phyloP scores from a whole-genome alignment of 2,113 vertebrate species.

The Apaloderma vittatum region DNA sequence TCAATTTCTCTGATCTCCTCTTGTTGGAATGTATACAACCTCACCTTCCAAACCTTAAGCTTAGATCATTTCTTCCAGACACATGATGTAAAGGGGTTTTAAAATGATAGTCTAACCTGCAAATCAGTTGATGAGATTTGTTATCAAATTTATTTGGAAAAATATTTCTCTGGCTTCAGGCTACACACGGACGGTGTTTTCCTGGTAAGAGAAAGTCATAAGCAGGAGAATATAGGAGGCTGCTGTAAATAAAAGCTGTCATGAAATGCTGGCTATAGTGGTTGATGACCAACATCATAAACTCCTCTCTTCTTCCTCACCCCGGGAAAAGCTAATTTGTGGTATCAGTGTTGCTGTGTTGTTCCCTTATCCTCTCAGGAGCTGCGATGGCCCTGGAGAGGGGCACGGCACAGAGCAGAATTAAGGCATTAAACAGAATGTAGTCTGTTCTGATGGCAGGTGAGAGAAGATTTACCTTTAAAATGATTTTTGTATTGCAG shows the following conservation, averaged over 20 bases:
- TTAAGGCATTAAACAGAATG: background rate
- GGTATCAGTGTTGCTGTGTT: background rate
- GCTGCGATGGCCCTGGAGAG: background rate
- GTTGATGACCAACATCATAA: slow-evolving; percentile 16
- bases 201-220: slow-evolving; percentile 1
- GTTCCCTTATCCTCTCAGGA: background rate
- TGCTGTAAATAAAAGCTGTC: slow-evolving; percentile 37
- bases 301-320: background rate
- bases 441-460: background rate
- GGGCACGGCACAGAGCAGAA: background rate
- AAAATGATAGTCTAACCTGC: background rate
- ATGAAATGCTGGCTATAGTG: background rate
- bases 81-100: background rate
- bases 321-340: background rate
- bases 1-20: background rate
- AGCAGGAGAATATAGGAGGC: background rate
- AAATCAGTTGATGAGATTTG: slow-evolving; percentile 24
- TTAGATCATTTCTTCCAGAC: background rate
- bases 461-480: background rate
- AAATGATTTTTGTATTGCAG: background rate
- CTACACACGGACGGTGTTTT: background rate
- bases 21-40: background rate
- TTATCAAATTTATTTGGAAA: slow-evolving; percentile 12
- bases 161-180: slow-evolving; percentile 19
- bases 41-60: background rate